Evolutionary conservation across 2,888 invertebrate species (phyloP).

Genomic region (Sceliomorpha sp.): DNA sequence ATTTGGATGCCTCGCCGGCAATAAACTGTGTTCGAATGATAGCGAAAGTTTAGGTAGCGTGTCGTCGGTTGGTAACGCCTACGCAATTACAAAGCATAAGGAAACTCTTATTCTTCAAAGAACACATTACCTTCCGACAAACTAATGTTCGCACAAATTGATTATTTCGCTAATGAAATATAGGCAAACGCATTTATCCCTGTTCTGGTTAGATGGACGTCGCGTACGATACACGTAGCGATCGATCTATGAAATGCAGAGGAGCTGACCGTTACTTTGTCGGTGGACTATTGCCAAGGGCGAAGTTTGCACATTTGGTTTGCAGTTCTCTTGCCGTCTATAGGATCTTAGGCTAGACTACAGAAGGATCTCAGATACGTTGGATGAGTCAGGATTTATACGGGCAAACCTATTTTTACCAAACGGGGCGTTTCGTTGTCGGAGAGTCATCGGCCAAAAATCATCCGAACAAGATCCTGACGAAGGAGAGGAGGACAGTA

Average conservation of each 20-base stretch:
- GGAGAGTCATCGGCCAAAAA: no score
- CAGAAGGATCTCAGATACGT: slow-evolving; percentile 21
- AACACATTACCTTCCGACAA: no score
- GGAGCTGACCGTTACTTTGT: slow-evolving; percentile 27
- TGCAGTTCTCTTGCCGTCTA: slow-evolving; percentile 14
- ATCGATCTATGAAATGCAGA: slow-evolving; percentile 36
- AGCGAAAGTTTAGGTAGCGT: no score
- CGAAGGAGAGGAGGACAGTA: no score
- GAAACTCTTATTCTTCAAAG: no score
- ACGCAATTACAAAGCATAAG: no score
- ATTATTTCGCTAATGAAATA: slow-evolving; percentile 17
- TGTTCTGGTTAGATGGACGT: no score
- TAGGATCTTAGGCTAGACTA: slow-evolving; percentile 17
- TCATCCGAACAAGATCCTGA: no score
- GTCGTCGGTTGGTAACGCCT: no score
- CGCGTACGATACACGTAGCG: slow-evolving; percentile 8
- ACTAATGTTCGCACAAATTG: slow-evolving; percentile 28
- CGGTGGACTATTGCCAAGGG: slow-evolving; percentile 41
- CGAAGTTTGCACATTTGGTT: slow-evolving; percentile 11
- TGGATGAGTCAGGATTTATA: slow-evolving; percentile 49
- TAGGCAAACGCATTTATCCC: slow-evolving; percentile 7
- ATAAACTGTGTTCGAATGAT: no score
- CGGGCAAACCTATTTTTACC: slow-evolving; percentile 42
- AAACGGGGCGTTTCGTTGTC: no score
- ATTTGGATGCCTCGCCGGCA: no score